Evolutionary conservation across 2,113 vertebrate species (phyloP).

Genomic region (Triplophysa siluroides): DNA sequence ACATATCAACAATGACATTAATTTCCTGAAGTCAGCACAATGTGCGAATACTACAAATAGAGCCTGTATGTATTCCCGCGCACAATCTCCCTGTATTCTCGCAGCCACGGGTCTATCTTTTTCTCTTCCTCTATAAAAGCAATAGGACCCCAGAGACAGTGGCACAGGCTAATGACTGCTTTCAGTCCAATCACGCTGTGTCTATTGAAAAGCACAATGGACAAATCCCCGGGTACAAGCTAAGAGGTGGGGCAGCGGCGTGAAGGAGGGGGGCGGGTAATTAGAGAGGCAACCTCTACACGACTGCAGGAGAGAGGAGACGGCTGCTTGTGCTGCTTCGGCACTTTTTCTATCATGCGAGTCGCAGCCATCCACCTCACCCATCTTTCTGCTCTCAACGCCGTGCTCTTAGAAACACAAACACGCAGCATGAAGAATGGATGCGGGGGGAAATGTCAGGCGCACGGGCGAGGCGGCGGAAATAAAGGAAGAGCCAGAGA

Average conservation of each 20-base stretch:
- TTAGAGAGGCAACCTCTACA: slow-evolving; percentile 64
- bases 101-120: slow-evolving; percentile 58
- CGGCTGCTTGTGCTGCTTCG: slow-evolving; percentile 57
- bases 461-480: neutral
- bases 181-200: slow-evolving; percentile 64
- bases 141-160: slow-evolving; percentile 72
- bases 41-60: slow-evolving; percentile 72
- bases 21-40: slow-evolving; percentile 60
- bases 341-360: slow-evolving; percentile 53
- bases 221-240: slow-evolving; percentile 60
- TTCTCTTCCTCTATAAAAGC: slow-evolving; percentile 60
- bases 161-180: slow-evolving; percentile 70
- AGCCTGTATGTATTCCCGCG: slow-evolving; percentile 73
- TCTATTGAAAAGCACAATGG: slow-evolving; percentile 62
- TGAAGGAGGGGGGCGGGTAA: slow-evolving; percentile 71
- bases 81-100: slow-evolving; percentile 68
- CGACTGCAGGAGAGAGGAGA: slow-evolving; percentile 45
- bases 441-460: slow-evolving; percentile 26
- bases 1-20: slow-evolving; percentile 70
- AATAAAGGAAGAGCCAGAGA: slow-evolving; percentile 31
- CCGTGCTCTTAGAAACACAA: neutral
- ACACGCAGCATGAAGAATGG: slow-evolving; percentile 17
- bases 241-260: slow-evolving; percentile 50
- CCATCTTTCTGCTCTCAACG: slow-evolving; percentile 16
- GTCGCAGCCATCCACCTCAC: slow-evolving; percentile 27